Evolutionary conservation across 2,797 vertebrate genomes (phyloP).

Genomic region (Onychomys leucogaster): DNA sequence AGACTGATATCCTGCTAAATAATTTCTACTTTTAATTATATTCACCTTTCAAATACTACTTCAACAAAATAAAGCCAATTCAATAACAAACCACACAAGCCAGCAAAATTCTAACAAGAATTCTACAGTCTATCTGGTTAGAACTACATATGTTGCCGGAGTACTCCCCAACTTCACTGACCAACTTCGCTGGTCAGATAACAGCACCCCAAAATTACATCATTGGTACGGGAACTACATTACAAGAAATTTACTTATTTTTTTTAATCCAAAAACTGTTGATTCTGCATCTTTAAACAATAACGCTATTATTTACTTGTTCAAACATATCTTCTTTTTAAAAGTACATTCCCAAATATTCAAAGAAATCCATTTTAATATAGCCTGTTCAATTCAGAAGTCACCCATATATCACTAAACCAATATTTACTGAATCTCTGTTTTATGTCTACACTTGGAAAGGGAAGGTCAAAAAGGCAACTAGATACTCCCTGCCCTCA

Average conservation of each 20-base stretch:
- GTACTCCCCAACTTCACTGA: neutral
- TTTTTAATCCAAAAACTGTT: constrained; percentile 35
- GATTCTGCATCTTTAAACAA: constrained; percentile 58
- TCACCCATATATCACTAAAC: neutral
- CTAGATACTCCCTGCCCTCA: neutral
- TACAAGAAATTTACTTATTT: constrained; percentile 52
- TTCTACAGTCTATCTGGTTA: neutral
- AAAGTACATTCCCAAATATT: constrained; percentile 44
- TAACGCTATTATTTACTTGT: neutral
- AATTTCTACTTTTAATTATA: constrained; percentile 57
- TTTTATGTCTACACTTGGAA: neutral
- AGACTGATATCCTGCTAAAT: neutral
- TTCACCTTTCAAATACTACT: constrained; percentile 13
- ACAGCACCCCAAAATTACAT: neutral
- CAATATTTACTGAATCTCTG: constrained; percentile 21
- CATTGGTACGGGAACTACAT: constrained; percentile 7
- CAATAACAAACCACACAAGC: constrained; percentile 3
- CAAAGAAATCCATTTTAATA: constrained; percentile 15
- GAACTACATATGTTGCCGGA: neutral
- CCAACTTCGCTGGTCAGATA: neutral
- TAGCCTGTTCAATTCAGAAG: constrained; percentile 61
- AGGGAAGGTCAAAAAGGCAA: neutral
- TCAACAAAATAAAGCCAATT: constrained; percentile 43
- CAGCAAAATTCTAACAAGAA: constrained; percentile 40
- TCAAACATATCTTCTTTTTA: constrained; percentile 66